These are phyloP conservation scores for Coryphaenoides rupestris DNA, from an alignment of 2,113 vertebrate genomes.

Conservation along the genomic window DNA sequence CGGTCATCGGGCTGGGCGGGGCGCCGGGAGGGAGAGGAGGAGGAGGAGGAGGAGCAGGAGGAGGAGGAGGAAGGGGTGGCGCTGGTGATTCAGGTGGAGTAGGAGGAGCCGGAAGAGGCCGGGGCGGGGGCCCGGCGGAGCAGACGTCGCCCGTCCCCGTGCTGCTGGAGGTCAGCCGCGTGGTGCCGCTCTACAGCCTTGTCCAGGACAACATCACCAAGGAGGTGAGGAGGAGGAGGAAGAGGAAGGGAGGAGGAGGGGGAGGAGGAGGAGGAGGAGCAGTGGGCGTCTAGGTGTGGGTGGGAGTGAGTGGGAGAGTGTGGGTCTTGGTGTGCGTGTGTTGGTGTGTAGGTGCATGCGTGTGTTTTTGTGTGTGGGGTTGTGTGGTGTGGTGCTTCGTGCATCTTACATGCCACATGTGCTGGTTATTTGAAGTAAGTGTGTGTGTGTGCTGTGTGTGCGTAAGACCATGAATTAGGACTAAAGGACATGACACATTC, in stretches of 20 bases:
- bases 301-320: too few relatives aligned
- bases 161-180: slow-evolving; percentile 88
- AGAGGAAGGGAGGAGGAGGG: too few relatives aligned
- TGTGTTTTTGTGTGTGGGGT: slow-evolving; percentile 15
- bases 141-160: slow-evolving; percentile 86
- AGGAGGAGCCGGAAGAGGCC: slow-evolving; percentile 37
- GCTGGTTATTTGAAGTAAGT: too few relatives aligned
- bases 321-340: too few relatives aligned
- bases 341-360: not conserved
- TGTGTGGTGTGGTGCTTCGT: too few relatives aligned
- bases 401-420: too few relatives aligned
- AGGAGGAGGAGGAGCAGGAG: not conserved
- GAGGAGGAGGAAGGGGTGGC: too few relatives aligned
- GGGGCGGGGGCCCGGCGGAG: slow-evolving; percentile 72
- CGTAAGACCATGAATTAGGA: too few relatives aligned
- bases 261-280: not conserved
- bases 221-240: slow-evolving; percentile 80
- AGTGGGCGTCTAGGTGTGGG: slow-evolving; percentile 1
- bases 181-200: slow-evolving; percentile 88
- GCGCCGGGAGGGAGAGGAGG: slow-evolving; percentile 4
- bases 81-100: too few relatives aligned
- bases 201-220: slow-evolving; percentile 93
- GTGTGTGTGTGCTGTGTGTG: too few relatives aligned
- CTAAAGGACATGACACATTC: too few relatives aligned
- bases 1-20: slow-evolving; percentile 20